Percentiles rank a stretch among this genome's conserved stretches.
These are phyloP conservation scores for Helostoma temminkii DNA, from an alignment of 2,797 vertebrate genomes.

Conservation along the genomic window DNA sequence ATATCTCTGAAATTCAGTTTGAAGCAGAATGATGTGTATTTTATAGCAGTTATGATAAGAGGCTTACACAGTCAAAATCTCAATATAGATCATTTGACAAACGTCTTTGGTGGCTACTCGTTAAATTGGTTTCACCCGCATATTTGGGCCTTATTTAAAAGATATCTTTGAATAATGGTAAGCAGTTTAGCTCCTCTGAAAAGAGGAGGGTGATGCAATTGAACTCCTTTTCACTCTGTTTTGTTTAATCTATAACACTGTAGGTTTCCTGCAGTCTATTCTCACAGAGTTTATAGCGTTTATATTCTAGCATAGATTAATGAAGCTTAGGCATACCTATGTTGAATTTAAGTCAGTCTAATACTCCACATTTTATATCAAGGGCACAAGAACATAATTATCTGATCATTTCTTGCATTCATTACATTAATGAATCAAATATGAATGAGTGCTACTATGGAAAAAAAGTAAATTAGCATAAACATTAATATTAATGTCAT, in stretches of 20 bases:
- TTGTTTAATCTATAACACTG: slow-evolving; percentile 83
- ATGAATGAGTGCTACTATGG: slow-evolving; percentile 81
- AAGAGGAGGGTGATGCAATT: slow-evolving; percentile 86
- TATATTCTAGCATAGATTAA: slow-evolving; percentile 77
- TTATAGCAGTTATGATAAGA: slow-evolving; percentile 86
- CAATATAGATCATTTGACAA: slow-evolving; percentile 87
- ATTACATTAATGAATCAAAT: slow-evolving; percentile 87
- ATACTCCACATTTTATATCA: slow-evolving; percentile 79
- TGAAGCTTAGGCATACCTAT: slow-evolving; percentile 79
- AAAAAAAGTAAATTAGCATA: slow-evolving; percentile 80
- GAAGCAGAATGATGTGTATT: slow-evolving; percentile 87
- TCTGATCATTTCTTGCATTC: slow-evolving; percentile 84
- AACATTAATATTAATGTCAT: slow-evolving; percentile 85
- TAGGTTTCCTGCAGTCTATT: slow-evolving; percentile 72
- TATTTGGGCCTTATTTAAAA: slow-evolving; percentile 87
- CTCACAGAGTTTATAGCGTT: slow-evolving; percentile 71
- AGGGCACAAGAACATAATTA: slow-evolving; percentile 80
- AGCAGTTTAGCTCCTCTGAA: slow-evolving; percentile 86
- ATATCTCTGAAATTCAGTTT: slow-evolving; percentile 86
- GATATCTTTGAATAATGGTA: slow-evolving; percentile 87
- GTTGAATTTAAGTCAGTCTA: slow-evolving; percentile 73
- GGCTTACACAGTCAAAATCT: slow-evolving; percentile 88
- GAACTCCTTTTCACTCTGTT: slow-evolving; percentile 83
- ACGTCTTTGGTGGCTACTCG: slow-evolving; percentile 87
- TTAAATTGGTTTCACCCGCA: slow-evolving; percentile 89